phyloP scores from a whole-genome alignment of 1,140 invertebrate species.

The Drosophila ironensis region DNA sequence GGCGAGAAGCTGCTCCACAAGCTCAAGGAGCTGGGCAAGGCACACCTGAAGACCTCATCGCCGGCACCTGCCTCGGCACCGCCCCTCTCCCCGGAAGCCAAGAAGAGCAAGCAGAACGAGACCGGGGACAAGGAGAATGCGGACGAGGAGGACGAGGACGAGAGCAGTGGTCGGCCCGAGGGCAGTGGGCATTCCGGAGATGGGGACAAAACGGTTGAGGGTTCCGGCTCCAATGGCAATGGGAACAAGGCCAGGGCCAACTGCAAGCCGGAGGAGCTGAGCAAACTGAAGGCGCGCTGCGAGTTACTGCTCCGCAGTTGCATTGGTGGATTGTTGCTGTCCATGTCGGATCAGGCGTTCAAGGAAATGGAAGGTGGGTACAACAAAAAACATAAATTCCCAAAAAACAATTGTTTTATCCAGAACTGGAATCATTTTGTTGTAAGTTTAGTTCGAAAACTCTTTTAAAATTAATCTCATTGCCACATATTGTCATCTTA shows the following conservation, averaged over 20 bases:
- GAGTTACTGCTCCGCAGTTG: conserved; percentile 86
- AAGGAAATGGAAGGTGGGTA: conserved; percentile 91
- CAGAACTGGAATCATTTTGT: too few relatives aligned
- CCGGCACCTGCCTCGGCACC: background rate
- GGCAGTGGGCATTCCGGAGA: conserved; percentile 52
- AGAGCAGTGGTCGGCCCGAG: conserved; percentile 36
- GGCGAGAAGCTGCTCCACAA: conserved; percentile 67
- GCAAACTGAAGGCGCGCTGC: conserved; percentile 87
- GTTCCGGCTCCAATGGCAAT: conserved; percentile 70
- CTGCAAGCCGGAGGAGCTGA: conserved; percentile 90
- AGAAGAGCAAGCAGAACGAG: conserved; percentile 73
- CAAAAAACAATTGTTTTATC: too few relatives aligned
- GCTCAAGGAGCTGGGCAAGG: conserved; percentile 60
- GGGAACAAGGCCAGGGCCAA: conserved; percentile 89
- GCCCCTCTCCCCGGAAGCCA: conserved; percentile 44
- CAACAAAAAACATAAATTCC: too few relatives aligned
- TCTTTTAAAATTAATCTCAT: too few relatives aligned
- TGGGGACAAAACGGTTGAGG: conserved; percentile 21
- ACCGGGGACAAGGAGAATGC: conserved; percentile 69
- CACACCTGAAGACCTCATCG: conserved; percentile 56
- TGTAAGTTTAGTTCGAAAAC: too few relatives aligned
- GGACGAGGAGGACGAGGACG: conserved; percentile 52
- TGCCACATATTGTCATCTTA: too few relatives aligned
- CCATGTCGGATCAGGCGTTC: conserved; percentile 91
- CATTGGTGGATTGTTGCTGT: conserved; percentile 89